These are phyloP conservation scores for Cairina moschata DNA, from an alignment of 2,113 vertebrate species.

Conservation along the genomic window DNA sequence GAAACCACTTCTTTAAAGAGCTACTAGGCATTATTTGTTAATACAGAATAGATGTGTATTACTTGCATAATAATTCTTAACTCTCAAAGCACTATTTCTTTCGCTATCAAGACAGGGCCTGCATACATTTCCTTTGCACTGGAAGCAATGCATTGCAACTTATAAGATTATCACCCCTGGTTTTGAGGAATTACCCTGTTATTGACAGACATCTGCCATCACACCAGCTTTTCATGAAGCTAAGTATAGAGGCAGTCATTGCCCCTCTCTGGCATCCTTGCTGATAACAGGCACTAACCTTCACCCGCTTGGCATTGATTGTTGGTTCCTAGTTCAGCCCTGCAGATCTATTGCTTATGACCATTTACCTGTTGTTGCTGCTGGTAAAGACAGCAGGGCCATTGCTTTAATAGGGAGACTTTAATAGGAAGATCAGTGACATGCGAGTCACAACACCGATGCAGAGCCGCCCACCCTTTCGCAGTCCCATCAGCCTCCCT, in stretches of 20 bases:
- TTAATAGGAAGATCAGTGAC: neutral
- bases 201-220: neutral
- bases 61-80: neutral
- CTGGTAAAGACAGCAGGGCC: neutral
- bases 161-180: neutral
- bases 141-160: neutral
- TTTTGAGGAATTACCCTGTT: neutral
- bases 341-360: neutral
- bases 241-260: fast-evolving
- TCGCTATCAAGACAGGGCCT: neutral
- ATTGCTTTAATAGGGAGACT: neutral
- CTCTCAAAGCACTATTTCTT: neutral
- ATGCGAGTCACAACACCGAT: neutral
- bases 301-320: neutral
- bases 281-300: neutral
- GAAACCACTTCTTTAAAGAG: neutral
- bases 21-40: neutral
- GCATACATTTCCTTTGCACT: neutral
- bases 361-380: neutral
- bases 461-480: neutral
- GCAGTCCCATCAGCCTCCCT: neutral
- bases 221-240: neutral
- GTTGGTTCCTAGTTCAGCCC: neutral
- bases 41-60: neutral
- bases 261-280: neutral